Conservation (phyloP, 2,888 invertebrate species). For the Teinopalpus imperialis region DNA sequence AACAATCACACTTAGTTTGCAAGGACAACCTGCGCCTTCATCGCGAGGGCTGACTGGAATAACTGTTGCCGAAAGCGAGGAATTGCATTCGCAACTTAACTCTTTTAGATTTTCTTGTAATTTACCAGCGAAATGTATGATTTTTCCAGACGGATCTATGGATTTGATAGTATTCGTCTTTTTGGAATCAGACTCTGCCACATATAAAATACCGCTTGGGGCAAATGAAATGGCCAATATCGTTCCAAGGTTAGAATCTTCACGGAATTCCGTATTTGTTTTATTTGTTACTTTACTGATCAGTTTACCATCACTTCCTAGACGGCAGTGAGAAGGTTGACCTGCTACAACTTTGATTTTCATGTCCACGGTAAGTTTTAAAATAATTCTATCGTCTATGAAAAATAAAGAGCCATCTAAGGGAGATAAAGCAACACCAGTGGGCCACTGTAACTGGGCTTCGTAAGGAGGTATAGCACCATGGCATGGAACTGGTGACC, state of each 20-base stretch:
- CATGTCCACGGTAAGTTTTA: slow-evolving; percentile 95
- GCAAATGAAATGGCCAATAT: slow-evolving; percentile 95
- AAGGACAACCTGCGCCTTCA: slow-evolving; percentile 73
- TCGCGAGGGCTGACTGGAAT: slow-evolving; percentile 60
- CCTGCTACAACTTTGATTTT: slow-evolving; percentile 97
- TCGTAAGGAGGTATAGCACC: slow-evolving; percentile 93
- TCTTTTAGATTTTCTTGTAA: slow-evolving; percentile 84
- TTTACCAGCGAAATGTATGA: slow-evolving; percentile 96
- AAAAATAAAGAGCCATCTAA: slow-evolving; percentile 97
- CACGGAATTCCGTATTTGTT: slow-evolving; percentile 79
- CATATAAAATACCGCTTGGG: slow-evolving; percentile 94
- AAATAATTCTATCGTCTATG: slow-evolving; percentile 95
- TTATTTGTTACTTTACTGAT: slow-evolving; percentile 60
- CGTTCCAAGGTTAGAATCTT: slow-evolving; percentile 89
- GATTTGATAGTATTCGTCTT: slow-evolving; percentile 91
- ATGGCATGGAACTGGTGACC: slow-evolving; percentile 96
- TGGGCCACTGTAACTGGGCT: slow-evolving; percentile 98
- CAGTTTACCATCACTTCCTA: slow-evolving; percentile 77
- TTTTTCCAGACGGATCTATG: slow-evolving; percentile 94
- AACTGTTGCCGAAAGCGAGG: slow-evolving; percentile 79
- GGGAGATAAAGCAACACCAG: slow-evolving; percentile 96
- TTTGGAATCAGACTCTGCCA: slow-evolving; percentile 95
- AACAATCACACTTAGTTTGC: slow-evolving; percentile 76
- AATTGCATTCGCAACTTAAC: slow-evolving; percentile 82
- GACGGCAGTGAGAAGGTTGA: slow-evolving; percentile 94